Base-by-base conservation (phyloP, 2,797 vertebrate genomes). In the Champsocephalus gunnari region DNA sequence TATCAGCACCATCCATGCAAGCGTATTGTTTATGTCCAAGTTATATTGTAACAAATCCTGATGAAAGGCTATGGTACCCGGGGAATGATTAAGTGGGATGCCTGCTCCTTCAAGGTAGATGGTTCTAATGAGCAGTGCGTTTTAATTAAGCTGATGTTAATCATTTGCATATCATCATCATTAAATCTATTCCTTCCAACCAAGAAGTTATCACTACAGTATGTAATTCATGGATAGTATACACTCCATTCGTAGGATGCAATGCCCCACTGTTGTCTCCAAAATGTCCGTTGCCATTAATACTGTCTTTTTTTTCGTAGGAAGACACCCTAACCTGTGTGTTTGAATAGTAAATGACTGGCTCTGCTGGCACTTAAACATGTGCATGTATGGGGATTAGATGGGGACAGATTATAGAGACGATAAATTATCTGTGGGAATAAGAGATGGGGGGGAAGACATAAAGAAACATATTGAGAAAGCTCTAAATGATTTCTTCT, bases 1-100 rank as follows among this genome's bases (percentile, higher is more conserved):
- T 45, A 77, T 47, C 38, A 50, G 24, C 71, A 41, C 58, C 43
- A 72, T 51, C 55, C 68, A 83, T 60, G 53, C 70, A 50, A 45
- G 28, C 65, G 53, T 75, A 41, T 73, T 47, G 75, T 47, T 59
- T 34, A 72, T 77, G 44, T 61, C 32, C 0, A 53, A 14, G 19
- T 44, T 59, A 61, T 64, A 49, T 34, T 7, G 49, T 13, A 24
- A 50, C 4, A 44, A 47, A 47, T 54, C 14, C 24, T 24, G 16
- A n/a, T 57, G 14, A 38, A 56, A 47, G 12, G 14, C 9, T 16
- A 34, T 58, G 14, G 21, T 32, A 14, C 10, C 11, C n/a, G 13
- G 43, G 17, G 12, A 17, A 58, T 44, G 9, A 11, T 45, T 58
- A 51, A 71, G 21, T 24, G 43, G 12, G 48, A 68, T 41, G 16